phyloP scores from a whole-genome alignment of 2,888 invertebrate genomes.

The Drosophila kanekoi region DNA sequence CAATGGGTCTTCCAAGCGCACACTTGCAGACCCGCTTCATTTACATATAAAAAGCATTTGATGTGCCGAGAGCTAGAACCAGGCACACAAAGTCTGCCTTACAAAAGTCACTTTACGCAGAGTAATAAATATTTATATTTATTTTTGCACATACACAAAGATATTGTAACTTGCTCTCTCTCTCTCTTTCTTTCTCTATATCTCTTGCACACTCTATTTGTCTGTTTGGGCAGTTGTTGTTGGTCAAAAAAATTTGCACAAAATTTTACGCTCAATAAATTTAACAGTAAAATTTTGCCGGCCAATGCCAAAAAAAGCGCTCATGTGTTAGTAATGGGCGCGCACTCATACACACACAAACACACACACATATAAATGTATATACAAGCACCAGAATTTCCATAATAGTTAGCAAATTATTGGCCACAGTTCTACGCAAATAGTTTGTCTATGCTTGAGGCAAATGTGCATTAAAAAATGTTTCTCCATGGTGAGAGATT shows the following conservation, averaged over 20 bases:
- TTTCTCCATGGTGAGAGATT: constrained; percentile 5
- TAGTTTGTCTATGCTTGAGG: constrained; percentile 23
- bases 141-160: constrained; percentile 64
- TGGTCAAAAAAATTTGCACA: constrained; percentile 54
- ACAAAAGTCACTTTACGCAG: constrained; percentile 47
- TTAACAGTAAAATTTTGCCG: constrained; percentile 57
- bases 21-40: constrained; percentile 44
- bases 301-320: constrained; percentile 60
- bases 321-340: constrained; percentile 75
- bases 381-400: constrained; percentile 20
- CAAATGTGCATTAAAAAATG: constrained; percentile 25
- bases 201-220: background rate
- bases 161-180: constrained; percentile 6
- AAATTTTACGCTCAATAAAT: constrained; percentile 80
- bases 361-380: background rate
- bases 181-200: background rate
- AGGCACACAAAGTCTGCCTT: constrained; percentile 9
- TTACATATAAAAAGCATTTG: constrained; percentile 65
- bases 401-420: constrained; percentile 56
- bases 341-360: constrained; percentile 2
- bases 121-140: constrained; percentile 79
- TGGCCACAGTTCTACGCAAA: constrained; percentile 20
- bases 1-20: constrained; percentile 49
- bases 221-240: constrained; percentile 21
- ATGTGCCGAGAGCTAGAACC: constrained; percentile 22